A percentile compares a stretch with the other conserved stretches of the same genome.
Evolutionary conservation across 2,113 vertebrate genomes (phyloP).

Genomic region (Isurus oxyrinchus): DNA sequence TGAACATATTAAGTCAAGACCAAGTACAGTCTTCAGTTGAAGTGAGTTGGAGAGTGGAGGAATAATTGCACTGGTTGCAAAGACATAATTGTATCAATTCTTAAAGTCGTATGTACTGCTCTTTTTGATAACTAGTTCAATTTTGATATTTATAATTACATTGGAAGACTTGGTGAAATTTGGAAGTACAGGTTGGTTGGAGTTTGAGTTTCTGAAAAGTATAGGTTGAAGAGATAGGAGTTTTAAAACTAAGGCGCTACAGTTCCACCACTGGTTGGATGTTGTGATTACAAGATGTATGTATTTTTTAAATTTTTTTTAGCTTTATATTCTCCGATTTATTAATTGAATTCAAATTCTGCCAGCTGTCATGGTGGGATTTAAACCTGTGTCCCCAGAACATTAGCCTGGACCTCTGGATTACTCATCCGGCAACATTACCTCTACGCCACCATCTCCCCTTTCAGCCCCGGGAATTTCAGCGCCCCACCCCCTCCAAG

Average conservation of each 20-base stretch:
- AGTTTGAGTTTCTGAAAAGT: neutral
- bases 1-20: neutral
- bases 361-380: too few species aligned
- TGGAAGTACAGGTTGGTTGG: neutral
- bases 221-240: neutral
- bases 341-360: too few species aligned
- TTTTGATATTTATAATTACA: too few species aligned
- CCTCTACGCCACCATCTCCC: too few species aligned
- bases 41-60: neutral
- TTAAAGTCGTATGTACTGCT: neutral
- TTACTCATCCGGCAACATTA: too few species aligned
- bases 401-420: too few species aligned
- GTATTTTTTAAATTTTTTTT: too few species aligned
- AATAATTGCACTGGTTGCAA: neutral
- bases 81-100: neutral
- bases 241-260: neutral
- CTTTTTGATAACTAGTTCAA: too few species aligned
- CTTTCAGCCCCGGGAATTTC: too few species aligned
- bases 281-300: neutral
- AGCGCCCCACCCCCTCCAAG: too few species aligned
- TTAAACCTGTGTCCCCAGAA: too few species aligned
- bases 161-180: neutral
- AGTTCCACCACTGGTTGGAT: neutral
- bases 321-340: too few species aligned
- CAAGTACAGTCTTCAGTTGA: neutral